Evolutionary conservation across 2,888 invertebrate genomes (phyloP).

Genomic region (Mesoligia furuncula): DNA sequence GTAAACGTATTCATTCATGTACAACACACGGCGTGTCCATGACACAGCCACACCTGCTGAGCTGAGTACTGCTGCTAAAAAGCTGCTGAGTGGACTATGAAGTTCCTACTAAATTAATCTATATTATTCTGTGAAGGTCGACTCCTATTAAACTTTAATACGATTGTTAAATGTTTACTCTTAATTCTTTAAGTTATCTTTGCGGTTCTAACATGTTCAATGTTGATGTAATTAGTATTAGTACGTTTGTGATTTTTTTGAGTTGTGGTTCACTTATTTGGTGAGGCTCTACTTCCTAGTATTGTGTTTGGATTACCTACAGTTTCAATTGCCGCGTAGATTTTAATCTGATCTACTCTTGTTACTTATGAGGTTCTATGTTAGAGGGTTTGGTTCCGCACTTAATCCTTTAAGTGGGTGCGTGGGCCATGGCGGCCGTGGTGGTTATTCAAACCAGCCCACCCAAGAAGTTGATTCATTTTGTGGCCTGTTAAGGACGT

Average conservation of each 20-base stretch:
- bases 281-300: background rate
- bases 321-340: background rate
- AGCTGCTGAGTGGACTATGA: conserved; percentile 51
- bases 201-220: conserved; percentile 35
- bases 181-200: conserved; percentile 58
- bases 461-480: too few species aligned
- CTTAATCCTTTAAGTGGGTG: too few species aligned
- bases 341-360: background rate
- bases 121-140: conserved; percentile 55
- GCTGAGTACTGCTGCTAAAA: too few species aligned
- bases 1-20: too few species aligned
- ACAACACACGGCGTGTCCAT: too few species aligned
- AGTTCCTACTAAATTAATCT: conserved; percentile 60
- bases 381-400: too few species aligned
- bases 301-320: background rate
- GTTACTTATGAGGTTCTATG: too few species aligned
- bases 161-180: conserved; percentile 44
- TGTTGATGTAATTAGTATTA: conserved; percentile 37
- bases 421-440: too few species aligned
- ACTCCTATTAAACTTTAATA: conserved; percentile 52
- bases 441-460: too few species aligned
- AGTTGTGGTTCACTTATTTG: conserved; percentile 2
- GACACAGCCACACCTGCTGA: too few species aligned
- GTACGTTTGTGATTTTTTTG: conserved; percentile 23
- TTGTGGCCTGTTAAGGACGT: too few species aligned